Evolutionary conservation across 2,888 invertebrate genomes (phyloP), one percentile per base, ranked within the genome.

Genomic region (Scrobipalpa costella): DNA sequence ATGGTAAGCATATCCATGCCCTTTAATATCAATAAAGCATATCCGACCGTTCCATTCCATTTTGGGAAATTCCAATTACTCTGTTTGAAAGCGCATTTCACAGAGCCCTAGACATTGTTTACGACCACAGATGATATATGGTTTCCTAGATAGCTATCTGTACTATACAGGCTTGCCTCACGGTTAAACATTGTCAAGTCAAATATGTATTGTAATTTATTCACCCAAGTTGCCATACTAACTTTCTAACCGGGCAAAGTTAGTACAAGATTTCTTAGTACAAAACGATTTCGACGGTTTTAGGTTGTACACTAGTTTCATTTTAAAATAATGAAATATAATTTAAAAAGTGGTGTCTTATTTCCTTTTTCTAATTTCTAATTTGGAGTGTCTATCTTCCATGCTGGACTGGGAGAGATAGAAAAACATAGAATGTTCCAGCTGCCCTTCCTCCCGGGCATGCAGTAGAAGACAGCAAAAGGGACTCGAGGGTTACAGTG

Each of bases 181-280:
- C 19, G 57, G 57, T 38, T 40, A 38, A 17, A 68, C 74, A 77
- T 77, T 80, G 78, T 77, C 75, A 73, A 74, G 68, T 75, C 70
- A 76, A 78, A 79, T 81, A 78, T 79, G 75, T 77, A 81, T 76
- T 79, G 76, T 80, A 79, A 83, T 82, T 76, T 83, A 82, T 82
- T 76, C 78, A 62, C 68, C 73, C 69, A 66, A 75, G 74, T 67
- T 63, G 67, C 9, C 57, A 17, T 57, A 9, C 34, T 38, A 34
- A 57, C 36, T 38, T 36, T 57, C 19, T 57, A 34, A 52, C 19
- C 8, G 17, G 47, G 8, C 8, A n/a, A 47, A 17, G 5, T 15
- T 19, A 19, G 49, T 19, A 17, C 17, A 9, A 2, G 17, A 49
- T 8, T 17, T 49, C 2, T 15, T 49, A 17, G 49, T 49, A 19